A percentile compares a stretch with the other conserved stretches of the same genome.
These are phyloP conservation scores for Apoda limacodes DNA, from an alignment of 2,888 invertebrate genomes.

Conservation along the genomic window DNA sequence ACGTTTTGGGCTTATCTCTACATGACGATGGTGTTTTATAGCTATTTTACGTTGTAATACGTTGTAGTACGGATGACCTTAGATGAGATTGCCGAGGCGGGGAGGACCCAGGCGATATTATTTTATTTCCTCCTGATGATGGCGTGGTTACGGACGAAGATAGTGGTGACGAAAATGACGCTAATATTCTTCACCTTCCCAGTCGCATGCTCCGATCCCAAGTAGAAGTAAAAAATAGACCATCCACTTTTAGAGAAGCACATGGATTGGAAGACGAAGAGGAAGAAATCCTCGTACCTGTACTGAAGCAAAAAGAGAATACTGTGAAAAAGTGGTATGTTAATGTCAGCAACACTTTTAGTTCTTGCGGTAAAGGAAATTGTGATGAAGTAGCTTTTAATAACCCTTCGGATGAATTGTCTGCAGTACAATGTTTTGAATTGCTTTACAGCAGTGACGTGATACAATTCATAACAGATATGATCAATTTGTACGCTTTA, in stretches of 20 bases:
- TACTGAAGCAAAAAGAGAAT: constrained; percentile 6
- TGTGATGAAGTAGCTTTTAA: constrained; percentile 7
- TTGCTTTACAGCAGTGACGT: constrained; percentile 7
- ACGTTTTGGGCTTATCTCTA: constrained; percentile 1
- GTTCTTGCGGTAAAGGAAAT: constrained; percentile 4
- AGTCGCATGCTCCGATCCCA: constrained; percentile 12
- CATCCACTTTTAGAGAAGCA: not conserved
- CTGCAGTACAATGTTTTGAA: constrained; percentile 6
- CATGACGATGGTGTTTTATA: not conserved
- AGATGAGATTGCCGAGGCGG: constrained; percentile 6
- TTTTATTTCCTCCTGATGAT: constrained; percentile 12
- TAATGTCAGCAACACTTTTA: constrained; percentile 3
- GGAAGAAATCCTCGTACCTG: constrained; percentile 5
- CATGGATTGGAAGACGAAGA: not conserved
- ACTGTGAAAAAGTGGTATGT: constrained; percentile 4
- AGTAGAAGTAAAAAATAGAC: constrained; percentile 6
- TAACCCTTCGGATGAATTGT: constrained; percentile 3
- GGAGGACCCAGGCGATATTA: constrained; percentile 7
- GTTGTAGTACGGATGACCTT: constrained; percentile 4
- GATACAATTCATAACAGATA: constrained; percentile 8
- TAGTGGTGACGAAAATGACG: constrained; percentile 14
- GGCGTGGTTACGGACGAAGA: constrained; percentile 11
- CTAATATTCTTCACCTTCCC: constrained; percentile 11
- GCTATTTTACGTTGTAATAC: too few relatives aligned
- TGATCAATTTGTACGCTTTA: constrained; percentile 9